Evolutionary conservation across 2,888 invertebrate species (phyloP).

Genomic region (Gandaritis pyraliata): DNA sequence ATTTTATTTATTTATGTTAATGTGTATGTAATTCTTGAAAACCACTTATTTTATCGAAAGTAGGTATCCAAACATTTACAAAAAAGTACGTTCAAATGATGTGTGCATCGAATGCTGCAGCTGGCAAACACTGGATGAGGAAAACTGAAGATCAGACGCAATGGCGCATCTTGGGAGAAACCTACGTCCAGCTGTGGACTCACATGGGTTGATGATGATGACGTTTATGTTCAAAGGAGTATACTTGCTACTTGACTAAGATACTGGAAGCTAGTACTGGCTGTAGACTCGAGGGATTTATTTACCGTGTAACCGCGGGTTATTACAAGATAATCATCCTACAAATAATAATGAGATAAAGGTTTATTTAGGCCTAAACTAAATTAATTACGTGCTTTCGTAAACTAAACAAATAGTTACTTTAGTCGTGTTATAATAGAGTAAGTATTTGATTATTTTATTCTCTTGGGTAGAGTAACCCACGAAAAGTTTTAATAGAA

Average conservation of each 20-base stretch:
- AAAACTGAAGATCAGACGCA: too few species aligned
- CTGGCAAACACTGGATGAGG: too few species aligned
- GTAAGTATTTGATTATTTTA: neutral
- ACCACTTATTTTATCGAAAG: too few species aligned
- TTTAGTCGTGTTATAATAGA: neutral
- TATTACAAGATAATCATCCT: slow-evolving; percentile 6
- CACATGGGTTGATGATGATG: too few species aligned
- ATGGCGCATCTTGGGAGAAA: too few species aligned
- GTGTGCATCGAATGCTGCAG: too few species aligned
- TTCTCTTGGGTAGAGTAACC: neutral
- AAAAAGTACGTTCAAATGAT: too few species aligned
- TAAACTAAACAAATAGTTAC: slow-evolving; percentile 3
- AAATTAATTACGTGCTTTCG: neutral
- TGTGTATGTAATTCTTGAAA: too few species aligned
- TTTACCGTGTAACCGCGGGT: neutral
- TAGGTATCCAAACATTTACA: too few species aligned
- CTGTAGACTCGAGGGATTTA: neutral
- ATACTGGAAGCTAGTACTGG: neutral
- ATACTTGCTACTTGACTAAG: neutral
- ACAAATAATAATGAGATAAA: slow-evolving; percentile 9
- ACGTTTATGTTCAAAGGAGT: neutral
- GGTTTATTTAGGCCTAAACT: slow-evolving; percentile 9
- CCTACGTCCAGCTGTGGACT: too few species aligned
- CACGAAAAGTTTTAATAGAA: neutral
- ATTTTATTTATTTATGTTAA: too few species aligned